Conservation (phyloP, 2,888 invertebrate species). For the Scaeva pyrastri region DNA sequence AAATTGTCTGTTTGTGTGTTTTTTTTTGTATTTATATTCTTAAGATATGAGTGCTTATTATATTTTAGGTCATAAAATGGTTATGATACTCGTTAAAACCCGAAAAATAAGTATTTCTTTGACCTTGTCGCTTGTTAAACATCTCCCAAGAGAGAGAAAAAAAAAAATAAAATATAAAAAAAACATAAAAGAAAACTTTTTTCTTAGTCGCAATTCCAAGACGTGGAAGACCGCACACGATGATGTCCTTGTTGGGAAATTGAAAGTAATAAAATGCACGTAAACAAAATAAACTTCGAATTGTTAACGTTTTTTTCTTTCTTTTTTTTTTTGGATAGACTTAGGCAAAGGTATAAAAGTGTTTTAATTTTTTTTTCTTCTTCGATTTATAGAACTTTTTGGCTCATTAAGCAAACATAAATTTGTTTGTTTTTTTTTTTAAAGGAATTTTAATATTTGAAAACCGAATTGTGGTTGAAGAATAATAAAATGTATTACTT, state of each 20-base stretch:
- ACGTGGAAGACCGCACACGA: not conserved
- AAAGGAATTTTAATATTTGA: too few relatives aligned
- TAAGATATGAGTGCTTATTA: conserved; percentile 27
- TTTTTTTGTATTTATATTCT: not conserved
- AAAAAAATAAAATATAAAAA: not conserved
- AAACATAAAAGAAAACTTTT: not conserved
- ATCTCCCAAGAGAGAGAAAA: not conserved
- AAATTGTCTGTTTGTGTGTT: conserved; percentile 10
- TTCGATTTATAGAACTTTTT: too few relatives aligned
- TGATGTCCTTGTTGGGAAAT: conserved; percentile 25
- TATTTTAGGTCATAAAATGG: conserved; percentile 53
- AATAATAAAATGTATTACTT: too few relatives aligned
- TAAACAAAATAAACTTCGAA: conserved; percentile 7
- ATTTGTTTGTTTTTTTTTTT: too few relatives aligned
- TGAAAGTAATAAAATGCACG: conserved; percentile 12
- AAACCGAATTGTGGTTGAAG: too few relatives aligned
- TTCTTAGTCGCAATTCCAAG: not conserved
- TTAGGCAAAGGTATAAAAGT: not conserved
- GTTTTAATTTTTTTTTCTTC: not conserved
- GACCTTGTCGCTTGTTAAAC: conserved; percentile 35
- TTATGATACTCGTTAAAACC: conserved; percentile 48
- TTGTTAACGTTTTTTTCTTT: not conserved
- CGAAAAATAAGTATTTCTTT: conserved; percentile 29
- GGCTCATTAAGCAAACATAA: too few relatives aligned
- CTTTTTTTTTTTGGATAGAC: not conserved